These are phyloP conservation scores for Ianthella basta DNA, from an alignment of 37 sponge, comb jelly and placozoan genomes.

Conservation along the genomic window DNA sequence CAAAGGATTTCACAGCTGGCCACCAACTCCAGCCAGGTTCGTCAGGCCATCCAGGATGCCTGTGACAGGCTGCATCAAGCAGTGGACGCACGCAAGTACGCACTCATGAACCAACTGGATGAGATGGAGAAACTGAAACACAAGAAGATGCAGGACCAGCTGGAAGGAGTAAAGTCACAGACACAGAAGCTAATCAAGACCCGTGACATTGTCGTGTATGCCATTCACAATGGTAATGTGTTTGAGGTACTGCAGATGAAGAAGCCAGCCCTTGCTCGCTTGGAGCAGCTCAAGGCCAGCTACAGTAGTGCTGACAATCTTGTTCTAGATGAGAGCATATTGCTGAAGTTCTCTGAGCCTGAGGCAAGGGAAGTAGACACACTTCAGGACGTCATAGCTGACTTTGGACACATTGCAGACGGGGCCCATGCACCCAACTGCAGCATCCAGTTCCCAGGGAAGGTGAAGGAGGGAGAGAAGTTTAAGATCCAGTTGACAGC, in stretches of 20 bases:
- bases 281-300: constrained; percentile 1
- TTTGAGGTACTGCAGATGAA: constrained; percentile 16
- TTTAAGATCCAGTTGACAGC: constrained; percentile 20
- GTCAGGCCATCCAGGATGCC: constrained; percentile 22
- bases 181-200: constrained; percentile 2
- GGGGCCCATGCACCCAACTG: constrained; percentile 27
- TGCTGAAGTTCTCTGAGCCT: constrained; percentile 26
- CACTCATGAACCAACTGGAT: constrained; percentile 8
- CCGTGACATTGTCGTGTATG: background rate
- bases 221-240: constrained; percentile 14
- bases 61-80: constrained; percentile 3
- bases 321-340: constrained; percentile 23
- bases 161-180: constrained; percentile 16
- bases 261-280: background rate
- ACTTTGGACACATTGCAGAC: constrained; percentile 34
- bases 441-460: constrained; percentile 16
- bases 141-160: constrained; percentile 15
- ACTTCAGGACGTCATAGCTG: constrained; percentile 21
- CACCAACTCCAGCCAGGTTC: background rate
- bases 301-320: background rate
- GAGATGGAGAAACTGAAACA: background rate
- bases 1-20: background rate
- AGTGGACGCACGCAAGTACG: constrained; percentile 25
- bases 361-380: constrained; percentile 24
- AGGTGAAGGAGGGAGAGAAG: constrained; percentile 31